Percentiles rank a stretch among this genome's conserved stretches.
These are phyloP conservation scores for Zoroaster sp. DNA, from an alignment of 53 echinoderm and acorn worm genomes.

Conservation along the genomic window DNA sequence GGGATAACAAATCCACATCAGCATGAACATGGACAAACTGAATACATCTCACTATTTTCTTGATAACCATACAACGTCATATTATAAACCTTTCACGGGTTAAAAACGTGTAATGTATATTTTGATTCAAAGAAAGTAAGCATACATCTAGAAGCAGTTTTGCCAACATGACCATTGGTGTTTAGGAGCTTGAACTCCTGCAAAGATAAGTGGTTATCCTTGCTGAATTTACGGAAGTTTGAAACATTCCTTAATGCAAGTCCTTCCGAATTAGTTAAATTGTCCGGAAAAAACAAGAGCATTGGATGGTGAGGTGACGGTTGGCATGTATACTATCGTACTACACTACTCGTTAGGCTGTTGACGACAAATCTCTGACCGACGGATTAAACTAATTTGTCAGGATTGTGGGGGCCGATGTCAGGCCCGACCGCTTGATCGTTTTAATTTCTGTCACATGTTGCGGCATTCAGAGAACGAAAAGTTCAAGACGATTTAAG, in stretches of 20 bases:
- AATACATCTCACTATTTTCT: no score
- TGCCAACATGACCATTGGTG: no score
- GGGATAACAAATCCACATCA: no score
- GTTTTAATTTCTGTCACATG: neutral
- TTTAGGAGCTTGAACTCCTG: no score
- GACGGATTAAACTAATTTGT: constrained; percentile 15
- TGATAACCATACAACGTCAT: no score
- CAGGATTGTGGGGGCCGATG: neutral
- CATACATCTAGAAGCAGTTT: no score
- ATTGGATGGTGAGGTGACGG: neutral
- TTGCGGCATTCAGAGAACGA: constrained; percentile 1
- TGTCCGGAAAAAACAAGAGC: neutral
- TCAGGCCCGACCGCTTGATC: neutral
- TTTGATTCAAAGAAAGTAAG: no score
- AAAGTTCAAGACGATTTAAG: constrained; percentile 50
- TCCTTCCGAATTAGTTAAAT: neutral
- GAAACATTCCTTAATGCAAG: neutral
- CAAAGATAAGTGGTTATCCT: no score
- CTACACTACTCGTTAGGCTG: neutral
- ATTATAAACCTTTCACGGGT: no score
- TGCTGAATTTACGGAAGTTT: no score
- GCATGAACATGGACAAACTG: no score
- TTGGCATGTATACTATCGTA: neutral
- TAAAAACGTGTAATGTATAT: no score
- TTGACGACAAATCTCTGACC: neutral